A percentile compares a stretch with the other conserved stretches of the same genome.
Conservation (phyloP, 2,888 invertebrate genomes). For the Drosophila tripunctata region DNA sequence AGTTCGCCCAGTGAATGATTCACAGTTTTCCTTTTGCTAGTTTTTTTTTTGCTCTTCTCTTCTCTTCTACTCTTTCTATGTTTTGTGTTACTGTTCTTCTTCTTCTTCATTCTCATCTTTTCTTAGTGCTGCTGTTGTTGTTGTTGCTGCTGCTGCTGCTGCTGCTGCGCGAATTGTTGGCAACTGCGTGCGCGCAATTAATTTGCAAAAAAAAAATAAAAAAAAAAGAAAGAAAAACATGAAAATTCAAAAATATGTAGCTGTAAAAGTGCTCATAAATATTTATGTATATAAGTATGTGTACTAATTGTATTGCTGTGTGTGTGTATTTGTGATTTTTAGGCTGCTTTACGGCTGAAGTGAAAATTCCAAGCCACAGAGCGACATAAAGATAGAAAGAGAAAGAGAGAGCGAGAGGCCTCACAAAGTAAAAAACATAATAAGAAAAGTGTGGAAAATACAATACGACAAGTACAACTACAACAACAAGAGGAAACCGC, state of each 20-base stretch:
- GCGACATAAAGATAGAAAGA: constrained; percentile 7
- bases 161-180: constrained; percentile 49
- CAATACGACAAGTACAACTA: constrained; percentile 26
- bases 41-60: too few relatives aligned
- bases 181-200: constrained; percentile 75
- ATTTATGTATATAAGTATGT: constrained; percentile 38
- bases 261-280: constrained; percentile 58
- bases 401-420: constrained; percentile 30
- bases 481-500: constrained; percentile 43
- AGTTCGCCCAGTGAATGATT: constrained; percentile 70
- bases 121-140: constrained; percentile 33
- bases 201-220: too few relatives aligned
- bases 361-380: constrained; percentile 68
- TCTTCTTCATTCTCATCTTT: too few relatives aligned
- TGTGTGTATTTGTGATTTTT: constrained; percentile 54
- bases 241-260: constrained; percentile 42
- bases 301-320: constrained; percentile 30
- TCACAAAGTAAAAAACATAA: constrained; percentile 45
- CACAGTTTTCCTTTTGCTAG: constrained; percentile 67
- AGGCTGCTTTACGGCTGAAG: constrained; percentile 68
- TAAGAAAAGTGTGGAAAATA: constrained; percentile 60
- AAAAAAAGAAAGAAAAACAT: too few relatives aligned
- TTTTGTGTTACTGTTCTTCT: constrained; percentile 41
- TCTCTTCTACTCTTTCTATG: constrained; percentile 41
- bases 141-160: constrained; percentile 35